phyloP scores from a whole-genome alignment of 2,113 vertebrate species.

The Mastomys natalensis region DNA sequence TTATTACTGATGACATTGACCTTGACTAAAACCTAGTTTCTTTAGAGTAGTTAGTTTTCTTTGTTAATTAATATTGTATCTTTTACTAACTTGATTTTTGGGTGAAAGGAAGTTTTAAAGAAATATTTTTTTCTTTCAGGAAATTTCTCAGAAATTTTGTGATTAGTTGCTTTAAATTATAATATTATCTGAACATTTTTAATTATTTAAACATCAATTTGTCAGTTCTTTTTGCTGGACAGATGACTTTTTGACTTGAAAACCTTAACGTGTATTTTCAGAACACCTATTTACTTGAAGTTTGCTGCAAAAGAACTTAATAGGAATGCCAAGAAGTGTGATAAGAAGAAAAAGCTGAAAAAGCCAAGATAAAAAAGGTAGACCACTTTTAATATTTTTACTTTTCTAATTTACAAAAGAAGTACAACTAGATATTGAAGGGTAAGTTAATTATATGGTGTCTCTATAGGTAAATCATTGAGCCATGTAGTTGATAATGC shows the following conservation, averaged over 20 bases:
- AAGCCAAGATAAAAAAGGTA: conserved; percentile 96
- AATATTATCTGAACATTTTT: not conserved
- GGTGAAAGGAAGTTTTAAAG: not conserved
- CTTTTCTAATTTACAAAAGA: not conserved
- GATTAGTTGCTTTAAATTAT: not conserved
- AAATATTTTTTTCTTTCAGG: not conserved
- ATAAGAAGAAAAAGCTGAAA: conserved; percentile 96
- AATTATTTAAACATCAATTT: conserved; percentile 8
- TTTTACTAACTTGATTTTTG: not conserved
- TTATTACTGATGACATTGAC: not conserved
- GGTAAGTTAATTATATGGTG: not conserved
- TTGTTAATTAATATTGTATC: conserved; percentile 8
- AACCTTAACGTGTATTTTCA: conserved; percentile 85
- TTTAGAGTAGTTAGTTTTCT: not conserved
- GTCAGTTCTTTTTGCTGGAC: not conserved
- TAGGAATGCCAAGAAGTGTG: conserved; percentile 94
- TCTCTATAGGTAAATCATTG: conserved; percentile 23
- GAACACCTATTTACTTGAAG: conserved; percentile 95
- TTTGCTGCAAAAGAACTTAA: conserved; percentile 96
- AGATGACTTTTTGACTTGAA: conserved; percentile 28
- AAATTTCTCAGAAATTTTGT: not conserved
- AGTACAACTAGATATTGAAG: not conserved
- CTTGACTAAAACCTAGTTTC: not conserved
- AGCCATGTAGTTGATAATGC: not conserved
- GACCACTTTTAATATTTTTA: conserved; percentile 63